Conservation (phyloP, 2,797 vertebrate genomes). For the Xenops minutus region DNA sequence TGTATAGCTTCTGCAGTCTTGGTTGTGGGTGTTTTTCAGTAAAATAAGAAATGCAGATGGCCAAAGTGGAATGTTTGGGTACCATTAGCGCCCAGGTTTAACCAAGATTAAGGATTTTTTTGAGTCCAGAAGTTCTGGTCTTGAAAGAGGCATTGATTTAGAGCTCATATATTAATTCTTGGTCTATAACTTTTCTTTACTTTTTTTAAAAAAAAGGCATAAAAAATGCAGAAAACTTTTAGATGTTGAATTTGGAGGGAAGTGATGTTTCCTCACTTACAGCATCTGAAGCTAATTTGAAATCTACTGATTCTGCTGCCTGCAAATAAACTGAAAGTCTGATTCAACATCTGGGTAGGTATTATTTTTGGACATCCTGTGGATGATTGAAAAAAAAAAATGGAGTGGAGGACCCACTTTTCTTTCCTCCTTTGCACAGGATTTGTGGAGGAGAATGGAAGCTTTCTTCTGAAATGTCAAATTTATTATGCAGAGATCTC, state of each 20-base stretch:
- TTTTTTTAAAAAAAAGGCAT: not conserved
- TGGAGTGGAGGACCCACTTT: slow-evolving; percentile 24
- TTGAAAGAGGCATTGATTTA: slow-evolving; percentile 1
- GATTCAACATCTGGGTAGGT: slow-evolving; percentile 58
- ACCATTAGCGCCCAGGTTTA: not conserved
- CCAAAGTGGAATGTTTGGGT: not conserved
- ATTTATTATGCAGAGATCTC: slow-evolving; percentile 39
- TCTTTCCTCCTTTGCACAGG: not conserved
- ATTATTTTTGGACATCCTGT: slow-evolving; percentile 73
- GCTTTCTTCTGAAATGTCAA: slow-evolving; percentile 39
- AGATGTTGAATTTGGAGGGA: slow-evolving; percentile 66
- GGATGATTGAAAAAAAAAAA: slow-evolving; percentile 37
- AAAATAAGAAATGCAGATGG: not conserved
- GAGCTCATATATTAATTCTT: slow-evolving; percentile 11
- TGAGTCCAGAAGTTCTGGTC: not conserved
- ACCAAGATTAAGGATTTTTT: not conserved
- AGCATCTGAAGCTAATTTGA: slow-evolving; percentile 71
- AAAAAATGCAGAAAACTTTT: slow-evolving; percentile 28
- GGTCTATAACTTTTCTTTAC: not conserved
- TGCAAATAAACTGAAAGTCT: slow-evolving; percentile 67
- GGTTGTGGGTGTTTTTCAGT: not conserved
- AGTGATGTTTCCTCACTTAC: slow-evolving; percentile 29
- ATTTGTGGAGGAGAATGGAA: slow-evolving; percentile 46
- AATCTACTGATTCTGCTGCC: slow-evolving; percentile 59
- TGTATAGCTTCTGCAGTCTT: not conserved